Conservation (phyloP, 2,113 vertebrate species). For the Pteruthius melanotis region DNA sequence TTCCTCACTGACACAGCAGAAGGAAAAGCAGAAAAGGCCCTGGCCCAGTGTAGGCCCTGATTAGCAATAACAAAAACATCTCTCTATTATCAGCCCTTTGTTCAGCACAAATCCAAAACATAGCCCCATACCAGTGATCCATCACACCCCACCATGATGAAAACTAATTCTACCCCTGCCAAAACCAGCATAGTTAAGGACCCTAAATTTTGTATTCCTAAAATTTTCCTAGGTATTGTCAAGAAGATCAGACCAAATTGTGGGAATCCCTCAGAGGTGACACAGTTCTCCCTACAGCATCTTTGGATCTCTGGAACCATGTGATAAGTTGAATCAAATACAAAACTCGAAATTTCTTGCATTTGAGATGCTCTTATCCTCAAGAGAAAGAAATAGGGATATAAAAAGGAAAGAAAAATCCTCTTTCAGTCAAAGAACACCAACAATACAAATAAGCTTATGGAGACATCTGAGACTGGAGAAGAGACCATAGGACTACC, state of each 20-base stretch:
- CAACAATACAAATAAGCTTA: background rate
- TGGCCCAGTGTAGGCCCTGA: background rate
- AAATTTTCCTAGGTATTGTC: background rate
- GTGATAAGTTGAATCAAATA: background rate
- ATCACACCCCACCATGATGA: too few relatives aligned
- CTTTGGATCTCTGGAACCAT: background rate
- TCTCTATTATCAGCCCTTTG: background rate
- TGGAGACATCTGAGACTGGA: background rate
- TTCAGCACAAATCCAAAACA: background rate
- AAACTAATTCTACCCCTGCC: background rate
- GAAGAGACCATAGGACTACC: background rate
- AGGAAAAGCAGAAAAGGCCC: background rate
- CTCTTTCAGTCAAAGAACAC: background rate
- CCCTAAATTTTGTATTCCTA: background rate
- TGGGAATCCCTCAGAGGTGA: background rate
- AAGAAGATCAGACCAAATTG: background rate
- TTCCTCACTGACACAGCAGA: background rate
- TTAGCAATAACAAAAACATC: background rate
- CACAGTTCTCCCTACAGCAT: accelerated
- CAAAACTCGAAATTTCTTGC: background rate
- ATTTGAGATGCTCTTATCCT: background rate
- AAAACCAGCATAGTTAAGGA: background rate
- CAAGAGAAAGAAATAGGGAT: background rate
- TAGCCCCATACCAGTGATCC: background rate
- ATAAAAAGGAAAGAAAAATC: background rate